Conservation (phyloP, 1,140 invertebrate species). For the Bombus difficillimus region DNA sequence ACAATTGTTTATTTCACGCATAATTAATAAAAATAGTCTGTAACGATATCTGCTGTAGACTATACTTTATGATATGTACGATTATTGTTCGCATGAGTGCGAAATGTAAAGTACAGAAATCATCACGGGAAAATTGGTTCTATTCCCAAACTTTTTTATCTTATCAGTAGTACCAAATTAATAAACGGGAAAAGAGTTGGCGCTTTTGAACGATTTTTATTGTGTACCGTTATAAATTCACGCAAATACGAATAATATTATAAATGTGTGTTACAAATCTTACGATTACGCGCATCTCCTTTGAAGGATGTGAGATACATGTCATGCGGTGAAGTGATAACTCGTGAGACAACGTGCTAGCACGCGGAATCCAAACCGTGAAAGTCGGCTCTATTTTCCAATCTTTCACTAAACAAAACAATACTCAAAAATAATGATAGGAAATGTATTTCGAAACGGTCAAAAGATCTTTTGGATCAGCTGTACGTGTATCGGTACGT, state of each 20-base stretch:
- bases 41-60: background rate
- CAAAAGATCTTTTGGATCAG: conserved; percentile 72
- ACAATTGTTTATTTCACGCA: background rate
- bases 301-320: conserved; percentile 24
- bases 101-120: background rate
- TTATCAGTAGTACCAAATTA: conserved; percentile 42
- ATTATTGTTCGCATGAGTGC: background rate
- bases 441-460: conserved; percentile 55
- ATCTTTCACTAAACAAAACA: background rate
- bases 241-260: conserved; percentile 8
- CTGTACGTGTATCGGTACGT: conserved; percentile 79
- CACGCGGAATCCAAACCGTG: conserved; percentile 9
- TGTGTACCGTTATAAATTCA: conserved; percentile 4
- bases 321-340: conserved; percentile 22
- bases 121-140: background rate
- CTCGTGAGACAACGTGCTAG: conserved; percentile 21
- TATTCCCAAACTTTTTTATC: background rate
- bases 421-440: conserved; percentile 54
- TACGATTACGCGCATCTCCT: background rate
- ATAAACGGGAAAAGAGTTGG: background rate
- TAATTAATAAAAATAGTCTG: background rate
- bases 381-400: conserved; percentile 21
- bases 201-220: conserved; percentile 2
- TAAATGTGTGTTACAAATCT: conserved; percentile 3
- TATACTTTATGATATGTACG: background rate